Evolutionary conservation across 2,888 invertebrate genomes (phyloP), one percentile per base, ranked within the genome.

Genomic region (Hypercompe scribonia): DNA sequence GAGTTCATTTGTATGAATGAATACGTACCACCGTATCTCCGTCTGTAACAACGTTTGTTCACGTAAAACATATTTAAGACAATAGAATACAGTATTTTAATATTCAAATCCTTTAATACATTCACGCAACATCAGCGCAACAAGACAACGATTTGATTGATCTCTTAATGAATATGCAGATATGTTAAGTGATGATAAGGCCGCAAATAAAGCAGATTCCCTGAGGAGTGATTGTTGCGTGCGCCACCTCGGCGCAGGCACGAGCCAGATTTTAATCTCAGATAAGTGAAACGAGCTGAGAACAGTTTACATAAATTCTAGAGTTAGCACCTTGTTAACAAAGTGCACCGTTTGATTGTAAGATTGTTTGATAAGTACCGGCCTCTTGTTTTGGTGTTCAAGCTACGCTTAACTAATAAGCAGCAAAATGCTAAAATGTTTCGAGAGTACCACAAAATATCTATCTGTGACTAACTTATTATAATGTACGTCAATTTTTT

Each of bases 291-390:
- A 87, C 88, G 90, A 88, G 90, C 90, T 88, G 87, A 88, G 92
- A 92, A 91, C 94, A 93, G 94, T 95, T 95, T 94, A 95, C 95
- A 95, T 95, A 95, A 95, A 95, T 95, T 95, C 90, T 90, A 88
- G 91, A 93, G 92, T 94, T 93, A 95, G 93, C 92, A 94, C 94
- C 94, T 94, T 94, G 95, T 95, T 95, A 92, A 95, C 94, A 94
- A 94, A 94, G 90, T 93, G 94, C 94, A 92, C 84, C 83, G 89
- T 93, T 93, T 93, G 93, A 94, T 95, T 94, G 91, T 90, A 89
- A 92, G 92, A 93, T 92, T 83, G 88, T 81, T 87, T 89, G 91
- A 92, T 93, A 93, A 91, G 86, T 90, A 85, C 85, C 88, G 86
- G 86, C 84, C 80, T 86, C 86, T 85, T 82, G 85, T 82, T 83